These are phyloP conservation scores for Diadegma fenestrale DNA, from an alignment of 2,888 invertebrate species.

Conservation along the genomic window DNA sequence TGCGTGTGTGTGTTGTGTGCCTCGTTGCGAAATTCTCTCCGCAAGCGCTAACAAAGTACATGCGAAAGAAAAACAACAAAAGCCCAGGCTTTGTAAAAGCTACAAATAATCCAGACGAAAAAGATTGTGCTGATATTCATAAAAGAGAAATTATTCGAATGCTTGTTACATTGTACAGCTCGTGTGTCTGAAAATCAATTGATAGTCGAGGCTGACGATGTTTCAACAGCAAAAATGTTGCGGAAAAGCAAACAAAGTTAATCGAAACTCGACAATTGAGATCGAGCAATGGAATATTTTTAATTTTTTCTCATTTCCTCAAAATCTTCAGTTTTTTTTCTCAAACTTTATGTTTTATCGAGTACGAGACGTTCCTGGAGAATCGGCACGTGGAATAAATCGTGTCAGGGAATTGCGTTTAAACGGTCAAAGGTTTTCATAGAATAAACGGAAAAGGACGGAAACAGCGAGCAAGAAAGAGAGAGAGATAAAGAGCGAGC, in stretches of 20 bases:
- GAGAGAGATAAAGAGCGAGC: slow-evolving; percentile 14
- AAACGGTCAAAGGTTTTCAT: slow-evolving; percentile 54
- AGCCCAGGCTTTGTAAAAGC: neutral
- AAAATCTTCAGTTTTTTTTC: slow-evolving; percentile 12
- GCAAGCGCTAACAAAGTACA: slow-evolving; percentile 33
- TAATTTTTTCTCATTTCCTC: neutral
- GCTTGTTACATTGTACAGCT: slow-evolving; percentile 32
- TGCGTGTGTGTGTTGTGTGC: slow-evolving; percentile 33
- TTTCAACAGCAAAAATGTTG: neutral
- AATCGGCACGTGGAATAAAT: slow-evolving; percentile 53
- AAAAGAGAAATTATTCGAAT: slow-evolving; percentile 15
- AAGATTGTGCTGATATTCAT: neutral
- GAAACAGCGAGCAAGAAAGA: slow-evolving; percentile 15
- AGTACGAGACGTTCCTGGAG: slow-evolving; percentile 55
- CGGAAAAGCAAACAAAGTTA: slow-evolving; percentile 27
- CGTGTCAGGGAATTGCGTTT: slow-evolving; percentile 58
- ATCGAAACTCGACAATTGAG: neutral
- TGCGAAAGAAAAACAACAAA: slow-evolving; percentile 4
- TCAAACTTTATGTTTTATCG: slow-evolving; percentile 7
- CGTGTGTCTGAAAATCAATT: neutral
- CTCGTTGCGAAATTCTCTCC: slow-evolving; percentile 41
- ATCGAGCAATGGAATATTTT: slow-evolving; percentile 16
- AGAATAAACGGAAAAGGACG: slow-evolving; percentile 42
- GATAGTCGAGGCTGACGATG: neutral
- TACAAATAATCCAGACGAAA: neutral